These are phyloP conservation scores for Zeuzera pyrina DNA, from an alignment of 2,888 invertebrate species.

Conservation along the genomic window DNA sequence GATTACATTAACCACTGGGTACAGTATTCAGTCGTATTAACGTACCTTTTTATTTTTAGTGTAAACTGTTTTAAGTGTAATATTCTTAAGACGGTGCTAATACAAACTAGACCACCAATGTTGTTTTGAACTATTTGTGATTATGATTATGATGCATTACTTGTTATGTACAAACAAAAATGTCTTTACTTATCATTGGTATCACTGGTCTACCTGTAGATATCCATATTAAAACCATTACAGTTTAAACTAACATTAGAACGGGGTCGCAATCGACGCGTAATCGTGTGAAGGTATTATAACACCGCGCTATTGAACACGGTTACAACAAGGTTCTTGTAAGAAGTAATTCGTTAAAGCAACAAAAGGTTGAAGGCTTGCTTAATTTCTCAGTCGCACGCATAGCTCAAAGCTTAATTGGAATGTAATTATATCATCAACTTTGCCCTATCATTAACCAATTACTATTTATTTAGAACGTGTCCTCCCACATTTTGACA, in stretches of 20 bases:
- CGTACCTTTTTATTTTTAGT: too few relatives aligned
- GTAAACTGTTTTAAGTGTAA: too few relatives aligned
- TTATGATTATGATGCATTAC: too few relatives aligned
- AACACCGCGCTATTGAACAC: constrained; percentile 47
- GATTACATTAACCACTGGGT: too few relatives aligned
- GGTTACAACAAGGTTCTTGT: constrained; percentile 58
- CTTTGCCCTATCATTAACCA: constrained; percentile 28
- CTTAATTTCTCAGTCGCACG: constrained; percentile 65
- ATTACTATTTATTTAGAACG: constrained; percentile 15
- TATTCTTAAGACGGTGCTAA: too few relatives aligned
- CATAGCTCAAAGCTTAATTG: constrained; percentile 45
- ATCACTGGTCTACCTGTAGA: too few relatives aligned
- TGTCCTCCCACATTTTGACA: neutral
- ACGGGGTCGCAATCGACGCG: constrained; percentile 37
- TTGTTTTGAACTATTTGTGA: too few relatives aligned
- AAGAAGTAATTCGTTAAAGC: constrained; percentile 51
- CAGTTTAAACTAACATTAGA: constrained; percentile 25
- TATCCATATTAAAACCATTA: too few relatives aligned
- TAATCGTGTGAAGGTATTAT: constrained; percentile 61
- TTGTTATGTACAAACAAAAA: too few relatives aligned
- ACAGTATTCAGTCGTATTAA: too few relatives aligned
- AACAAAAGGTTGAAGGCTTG: constrained; percentile 64
- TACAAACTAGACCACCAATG: too few relatives aligned
- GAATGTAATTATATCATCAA: constrained; percentile 47
- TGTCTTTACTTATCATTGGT: too few relatives aligned